phyloP scores from a whole-genome alignment of 2,797 vertebrate genomes.

The Microchirus variegatus region DNA sequence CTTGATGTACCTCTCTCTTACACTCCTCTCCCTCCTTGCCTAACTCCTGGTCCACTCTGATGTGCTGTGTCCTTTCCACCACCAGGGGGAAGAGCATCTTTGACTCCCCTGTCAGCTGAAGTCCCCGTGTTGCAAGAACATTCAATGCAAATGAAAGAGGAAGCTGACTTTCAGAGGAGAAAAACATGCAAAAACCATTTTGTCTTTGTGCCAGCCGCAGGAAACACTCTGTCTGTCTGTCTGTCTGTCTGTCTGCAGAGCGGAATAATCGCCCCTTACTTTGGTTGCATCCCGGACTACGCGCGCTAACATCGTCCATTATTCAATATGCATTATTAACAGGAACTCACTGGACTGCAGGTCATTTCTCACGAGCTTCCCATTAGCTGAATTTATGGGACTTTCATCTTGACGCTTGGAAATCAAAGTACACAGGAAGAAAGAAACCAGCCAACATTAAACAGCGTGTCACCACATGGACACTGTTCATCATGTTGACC shows the following conservation, averaged over 20 bases:
- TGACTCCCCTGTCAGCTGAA: background rate
- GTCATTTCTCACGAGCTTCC: background rate
- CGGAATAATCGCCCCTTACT: constrained; percentile 19
- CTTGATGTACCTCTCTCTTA: constrained; percentile 15
- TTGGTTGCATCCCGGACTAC: constrained; percentile 12
- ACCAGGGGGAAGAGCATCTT: constrained; percentile 68
- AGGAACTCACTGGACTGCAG: background rate
- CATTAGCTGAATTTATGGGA: background rate
- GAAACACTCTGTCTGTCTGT: constrained; percentile 30
- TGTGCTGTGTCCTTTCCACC: constrained; percentile 41
- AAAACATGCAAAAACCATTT: constrained; percentile 31
- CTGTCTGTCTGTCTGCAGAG: constrained; percentile 4
- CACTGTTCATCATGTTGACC: constrained; percentile 30
- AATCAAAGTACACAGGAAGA: background rate
- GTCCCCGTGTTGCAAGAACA: constrained; percentile 16
- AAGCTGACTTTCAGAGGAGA: constrained; percentile 35
- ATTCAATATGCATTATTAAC: constrained; percentile 4
- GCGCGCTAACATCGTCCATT: constrained; percentile 1
- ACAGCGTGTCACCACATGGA: constrained; percentile 14
- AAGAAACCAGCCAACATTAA: constrained; percentile 9
- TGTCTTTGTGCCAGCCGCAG: constrained; percentile 14
- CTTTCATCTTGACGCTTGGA: background rate
- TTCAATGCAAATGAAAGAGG: constrained; percentile 53
- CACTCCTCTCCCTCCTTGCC: background rate
- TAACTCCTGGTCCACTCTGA: constrained; percentile 4